These are phyloP conservation scores for Brachymystax lenok DNA, from an alignment of 2,797 vertebrate species.

Conservation along the genomic window DNA sequence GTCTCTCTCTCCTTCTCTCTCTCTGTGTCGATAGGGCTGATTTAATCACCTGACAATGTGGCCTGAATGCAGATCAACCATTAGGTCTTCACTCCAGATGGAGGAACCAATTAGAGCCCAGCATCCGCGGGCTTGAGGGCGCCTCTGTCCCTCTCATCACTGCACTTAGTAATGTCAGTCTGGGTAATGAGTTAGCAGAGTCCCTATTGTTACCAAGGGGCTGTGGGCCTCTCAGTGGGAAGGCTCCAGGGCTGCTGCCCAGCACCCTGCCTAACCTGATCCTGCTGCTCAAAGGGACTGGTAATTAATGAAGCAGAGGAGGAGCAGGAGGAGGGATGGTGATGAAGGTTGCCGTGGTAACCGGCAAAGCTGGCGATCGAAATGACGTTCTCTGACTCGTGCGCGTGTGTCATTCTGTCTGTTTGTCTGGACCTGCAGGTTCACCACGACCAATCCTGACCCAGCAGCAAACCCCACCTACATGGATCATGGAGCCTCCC, in stretches of 20 bases:
- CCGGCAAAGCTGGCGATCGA: not conserved
- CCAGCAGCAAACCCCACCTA: constrained; percentile 74
- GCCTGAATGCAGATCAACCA: constrained; percentile 71
- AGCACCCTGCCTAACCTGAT: not conserved
- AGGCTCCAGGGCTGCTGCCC: not conserved
- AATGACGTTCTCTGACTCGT: not conserved
- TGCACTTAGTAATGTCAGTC: constrained; percentile 71
- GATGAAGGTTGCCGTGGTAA: constrained; percentile 7
- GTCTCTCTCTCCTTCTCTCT: constrained; percentile 12
- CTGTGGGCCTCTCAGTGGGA: not conserved
- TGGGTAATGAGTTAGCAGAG: constrained; percentile 22
- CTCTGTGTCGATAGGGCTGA: constrained; percentile 50
- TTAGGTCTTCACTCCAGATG: constrained; percentile 63
- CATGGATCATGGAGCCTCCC: constrained; percentile 86
- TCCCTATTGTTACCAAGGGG: constrained; percentile 19
- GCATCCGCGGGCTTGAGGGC: constrained; percentile 56
- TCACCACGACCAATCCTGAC: constrained; percentile 76
- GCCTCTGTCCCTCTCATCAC: constrained; percentile 65
- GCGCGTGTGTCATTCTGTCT: not conserved
- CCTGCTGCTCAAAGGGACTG: constrained; percentile 11
- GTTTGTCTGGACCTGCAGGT: constrained; percentile 62
- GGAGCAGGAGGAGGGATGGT: constrained; percentile 33
- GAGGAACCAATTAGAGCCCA: constrained; percentile 69
- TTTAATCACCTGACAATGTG: constrained; percentile 53
- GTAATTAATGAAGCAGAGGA: constrained; percentile 50